Percentiles rank a stretch among this genome's conserved stretches.
Conservation (phyloP, 2,113 vertebrate genomes). For the Bucco capensis region DNA sequence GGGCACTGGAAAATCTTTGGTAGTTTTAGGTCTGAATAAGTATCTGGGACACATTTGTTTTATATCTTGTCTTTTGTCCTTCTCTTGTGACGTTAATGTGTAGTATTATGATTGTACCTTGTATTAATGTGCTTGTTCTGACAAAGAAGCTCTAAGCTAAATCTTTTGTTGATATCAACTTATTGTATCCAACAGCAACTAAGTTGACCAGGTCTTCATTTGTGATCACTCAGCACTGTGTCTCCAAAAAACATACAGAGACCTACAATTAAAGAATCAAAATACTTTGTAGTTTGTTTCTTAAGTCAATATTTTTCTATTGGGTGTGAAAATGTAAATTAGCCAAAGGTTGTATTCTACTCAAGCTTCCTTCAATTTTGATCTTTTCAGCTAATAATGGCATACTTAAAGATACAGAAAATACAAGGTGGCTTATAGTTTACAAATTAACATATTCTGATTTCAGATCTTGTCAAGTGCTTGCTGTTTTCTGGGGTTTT, state of each 20-base stretch:
- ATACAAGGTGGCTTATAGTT: accelerated
- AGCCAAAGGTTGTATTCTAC: not conserved
- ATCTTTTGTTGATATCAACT: not conserved
- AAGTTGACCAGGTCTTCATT: not conserved
- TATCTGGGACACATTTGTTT: not conserved
- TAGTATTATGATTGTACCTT: not conserved
- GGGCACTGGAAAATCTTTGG: not conserved
- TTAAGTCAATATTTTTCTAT: not conserved
- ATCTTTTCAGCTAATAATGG: not conserved
- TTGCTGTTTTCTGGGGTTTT: not conserved
- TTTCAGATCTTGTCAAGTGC: not conserved
- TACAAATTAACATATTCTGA: not conserved
- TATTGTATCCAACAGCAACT: not conserved
- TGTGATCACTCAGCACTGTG: not conserved
- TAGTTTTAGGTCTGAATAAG: not conserved
- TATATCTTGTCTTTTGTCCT: not conserved
- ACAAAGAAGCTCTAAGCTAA: not conserved
- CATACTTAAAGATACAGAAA: not conserved
- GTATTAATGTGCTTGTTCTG: not conserved
- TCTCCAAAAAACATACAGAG: not conserved
- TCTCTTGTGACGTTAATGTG: not conserved
- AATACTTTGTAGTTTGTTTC: not conserved
- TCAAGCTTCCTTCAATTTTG: not conserved
- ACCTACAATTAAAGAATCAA: not conserved
- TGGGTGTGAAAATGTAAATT: not conserved